These are phyloP conservation scores for Paratrypauchen microcephalus DNA, from an alignment of 2,797 vertebrate genomes.

Conservation along the genomic window DNA sequence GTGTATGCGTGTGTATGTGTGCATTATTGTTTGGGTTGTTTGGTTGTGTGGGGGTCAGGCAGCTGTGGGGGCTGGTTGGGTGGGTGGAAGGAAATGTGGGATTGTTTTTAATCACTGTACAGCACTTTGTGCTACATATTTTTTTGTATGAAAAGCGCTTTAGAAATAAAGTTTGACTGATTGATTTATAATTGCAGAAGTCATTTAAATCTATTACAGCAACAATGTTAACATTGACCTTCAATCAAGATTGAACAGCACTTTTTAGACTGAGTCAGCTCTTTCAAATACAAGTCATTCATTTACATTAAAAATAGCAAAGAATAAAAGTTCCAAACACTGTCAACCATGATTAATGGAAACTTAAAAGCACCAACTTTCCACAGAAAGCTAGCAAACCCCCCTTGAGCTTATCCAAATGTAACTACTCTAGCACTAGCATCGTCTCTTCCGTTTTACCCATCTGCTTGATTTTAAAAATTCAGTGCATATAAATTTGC, in stretches of 20 bases:
- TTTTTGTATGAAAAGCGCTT: too few relatives aligned
- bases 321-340: neutral
- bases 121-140: too few relatives aligned
- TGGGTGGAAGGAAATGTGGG: too few relatives aligned
- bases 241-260: too few relatives aligned
- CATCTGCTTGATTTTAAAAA: constrained; percentile 8
- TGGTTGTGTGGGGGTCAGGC: too few relatives aligned
- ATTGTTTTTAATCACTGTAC: too few relatives aligned
- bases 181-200: too few relatives aligned
- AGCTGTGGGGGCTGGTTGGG: too few relatives aligned
- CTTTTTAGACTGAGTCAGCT: neutral
- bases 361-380: neutral
- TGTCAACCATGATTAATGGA: neutral
- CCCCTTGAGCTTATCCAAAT: neutral
- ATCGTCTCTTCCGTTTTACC: neutral
- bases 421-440: neutral
- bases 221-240: neutral
- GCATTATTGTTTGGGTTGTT: too few relatives aligned
- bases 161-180: too few relatives aligned
- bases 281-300: neutral
- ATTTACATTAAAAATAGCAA: neutral
- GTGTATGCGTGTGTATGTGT: too few relatives aligned
- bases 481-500: neutral
- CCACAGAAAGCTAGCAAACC: neutral
- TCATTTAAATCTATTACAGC: neutral